Base-by-base conservation (phyloP, 2,888 invertebrate genomes). In the Pollenia labialis region DNA sequence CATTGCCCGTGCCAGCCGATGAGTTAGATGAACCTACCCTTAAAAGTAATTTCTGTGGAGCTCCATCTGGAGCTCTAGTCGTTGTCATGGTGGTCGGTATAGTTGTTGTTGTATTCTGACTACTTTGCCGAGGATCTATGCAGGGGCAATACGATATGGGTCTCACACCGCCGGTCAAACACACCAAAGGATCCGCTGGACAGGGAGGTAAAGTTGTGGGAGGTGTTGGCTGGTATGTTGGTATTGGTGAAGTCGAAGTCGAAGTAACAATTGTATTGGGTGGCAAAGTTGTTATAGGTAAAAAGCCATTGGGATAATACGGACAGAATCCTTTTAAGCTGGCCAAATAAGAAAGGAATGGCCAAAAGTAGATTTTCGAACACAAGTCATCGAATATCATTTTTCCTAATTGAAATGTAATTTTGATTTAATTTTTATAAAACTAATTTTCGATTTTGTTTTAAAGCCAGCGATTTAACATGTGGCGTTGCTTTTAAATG, bases 281-380 rank as follows among this genome's bases (percentile, higher is more conserved):
- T 4, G 90, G 89, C 14, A 91, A 68, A 4, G 91, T 90, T 85
- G 91, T 92, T 46, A 90, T 89, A 11, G 92, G 91, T 88, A 91
- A 92, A 76, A 90, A 91, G 84, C 90, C 91, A 69, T 90, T 88
- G 48, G 90, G 90, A 89, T 90, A 90, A 68, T 88, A 79, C 42
- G 91, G 91, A 84, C 93, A 93, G 79, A 93, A 88, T 48, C 93
- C 93, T 88, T 93, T 93, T 10, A 92, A 88, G 62, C 90, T 91
- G 23, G 93, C 93, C 88, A 93, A 88, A 86, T 93, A 92, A 14
- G 93, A 91, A 0, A 93, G 88, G 84, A 92, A 90, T 54, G 93
- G 93, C 91, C 92, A 93, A 66, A 93, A 90, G 77, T 91, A 93
- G 68, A 93, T 89, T 89, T 92, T 93, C 16, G 91, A 89, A 87